Conservation (phyloP, 2,113 vertebrate genomes). For the Leuciscus idus region DNA sequence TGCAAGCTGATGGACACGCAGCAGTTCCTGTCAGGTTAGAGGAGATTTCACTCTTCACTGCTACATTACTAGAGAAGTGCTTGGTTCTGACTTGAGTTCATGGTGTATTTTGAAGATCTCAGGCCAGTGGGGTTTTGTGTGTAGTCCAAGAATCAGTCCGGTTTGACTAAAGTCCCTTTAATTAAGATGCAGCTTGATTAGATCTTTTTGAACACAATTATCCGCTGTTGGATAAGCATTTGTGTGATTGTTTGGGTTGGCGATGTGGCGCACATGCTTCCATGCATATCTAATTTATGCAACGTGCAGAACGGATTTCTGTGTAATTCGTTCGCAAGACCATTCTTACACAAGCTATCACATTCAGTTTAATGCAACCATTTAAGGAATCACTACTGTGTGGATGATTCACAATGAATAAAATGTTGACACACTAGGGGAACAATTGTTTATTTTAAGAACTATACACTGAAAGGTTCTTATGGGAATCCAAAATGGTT, state of each 20-base stretch:
- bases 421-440: too few relatives aligned
- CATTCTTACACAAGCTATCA: background rate
- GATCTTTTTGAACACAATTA: background rate
- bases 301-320: background rate
- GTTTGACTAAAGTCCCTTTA: background rate
- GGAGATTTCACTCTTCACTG: background rate
- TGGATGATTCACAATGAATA: background rate
- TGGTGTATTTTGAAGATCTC: background rate
- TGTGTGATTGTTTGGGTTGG: background rate
- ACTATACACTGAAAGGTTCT: too few relatives aligned
- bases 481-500: too few relatives aligned
- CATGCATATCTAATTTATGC: background rate
- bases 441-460: too few relatives aligned
- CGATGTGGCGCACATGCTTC: background rate
- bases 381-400: background rate
- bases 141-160: background rate
- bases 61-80: background rate
- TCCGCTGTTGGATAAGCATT: background rate
- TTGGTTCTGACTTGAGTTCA: background rate
- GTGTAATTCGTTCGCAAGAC: background rate
- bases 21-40: conserved; percentile 91
- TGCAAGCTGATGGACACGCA: conserved; percentile 96
- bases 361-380: background rate
- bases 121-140: background rate
- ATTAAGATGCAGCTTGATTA: background rate